A percentile compares a stretch with the other conserved stretches of the same genome.
phyloP scores from a whole-genome alignment of 2,888 invertebrate genomes.

The Amblyteles armatorius region DNA sequence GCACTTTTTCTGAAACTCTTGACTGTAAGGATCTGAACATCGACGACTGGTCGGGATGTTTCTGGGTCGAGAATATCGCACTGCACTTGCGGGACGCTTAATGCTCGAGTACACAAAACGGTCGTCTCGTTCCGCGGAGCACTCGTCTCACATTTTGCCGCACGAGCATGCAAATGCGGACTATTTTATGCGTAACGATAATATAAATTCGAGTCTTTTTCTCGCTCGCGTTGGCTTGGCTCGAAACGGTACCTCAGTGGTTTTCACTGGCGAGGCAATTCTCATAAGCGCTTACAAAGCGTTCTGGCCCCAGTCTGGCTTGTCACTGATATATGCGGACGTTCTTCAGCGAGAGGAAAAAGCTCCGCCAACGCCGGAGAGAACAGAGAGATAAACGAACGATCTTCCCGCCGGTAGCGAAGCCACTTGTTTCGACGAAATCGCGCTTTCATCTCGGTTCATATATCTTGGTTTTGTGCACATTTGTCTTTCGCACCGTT shows the following conservation, averaged over 20 bases:
- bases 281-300: conserved; percentile 38
- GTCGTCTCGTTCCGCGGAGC: neutral
- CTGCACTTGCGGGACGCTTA: neutral
- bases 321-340: conserved; percentile 38
- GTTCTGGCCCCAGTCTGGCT: conserved; percentile 14
- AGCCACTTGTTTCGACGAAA: conserved; percentile 33
- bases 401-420: conserved; percentile 17
- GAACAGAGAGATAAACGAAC: conserved; percentile 23
- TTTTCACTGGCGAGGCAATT: neutral
- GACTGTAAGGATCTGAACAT: neutral
- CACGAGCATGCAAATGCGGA: neutral
- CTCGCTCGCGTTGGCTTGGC: neutral
- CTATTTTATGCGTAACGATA: neutral
- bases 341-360: conserved; percentile 4
- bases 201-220: neutral
- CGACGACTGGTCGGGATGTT: neutral
- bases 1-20: neutral
- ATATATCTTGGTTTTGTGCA: neutral
- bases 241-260: neutral
- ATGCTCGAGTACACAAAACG: neutral
- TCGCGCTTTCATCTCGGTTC: conserved; percentile 32
- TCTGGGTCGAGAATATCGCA: neutral
- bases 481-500: neutral
- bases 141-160: neutral
- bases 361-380: neutral